A percentile compares a stretch with the other conserved stretches of the same genome.
Evolutionary conservation across 1,140 invertebrate species (phyloP).

Genomic region (Caenorhabditis elegans): WBcel235 BX284605.5:10304501-10305000

Average conservation of each 20-base stretch:
- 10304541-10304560: neutral
- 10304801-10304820: neutral
- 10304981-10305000: constrained; percentile 28
- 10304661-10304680: neutral
- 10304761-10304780: neutral
- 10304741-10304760: neutral
- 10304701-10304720: neutral
- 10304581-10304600: neutral
- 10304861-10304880: constrained; percentile 32
- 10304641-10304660: neutral
- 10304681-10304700: constrained; percentile 7
- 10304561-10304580: constrained; percentile 23
- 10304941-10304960: constrained; percentile 47
- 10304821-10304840: neutral
- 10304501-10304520: no score
- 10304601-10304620: neutral
- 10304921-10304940: constrained; percentile 44
- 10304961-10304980: constrained; percentile 32
- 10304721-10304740: no score
- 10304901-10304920: constrained; percentile 44
- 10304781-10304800: neutral
- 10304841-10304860: constrained; percentile 46
- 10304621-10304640: neutral
- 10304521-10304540: neutral
- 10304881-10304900: neutral